A percentile compares a stretch with the other conserved stretches of the same genome.
Conservation (phyloP, 1,140 invertebrate species). For the Stenopsyche tienmushanensis region DNA sequence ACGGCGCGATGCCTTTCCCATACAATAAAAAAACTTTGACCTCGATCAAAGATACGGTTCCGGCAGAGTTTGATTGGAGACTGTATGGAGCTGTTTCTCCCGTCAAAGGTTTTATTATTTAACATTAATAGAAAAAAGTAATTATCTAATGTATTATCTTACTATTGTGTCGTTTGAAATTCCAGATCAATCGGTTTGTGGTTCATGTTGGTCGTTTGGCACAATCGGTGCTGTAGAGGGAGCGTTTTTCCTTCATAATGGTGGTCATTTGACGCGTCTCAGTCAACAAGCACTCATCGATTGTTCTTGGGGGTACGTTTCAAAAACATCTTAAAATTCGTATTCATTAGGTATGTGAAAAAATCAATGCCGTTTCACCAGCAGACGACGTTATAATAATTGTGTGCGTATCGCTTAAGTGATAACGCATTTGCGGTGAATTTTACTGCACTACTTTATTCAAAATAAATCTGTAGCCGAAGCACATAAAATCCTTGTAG, state of each 20-base stretch:
- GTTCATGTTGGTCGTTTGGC: conserved; percentile 96
- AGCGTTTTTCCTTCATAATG: conserved; percentile 82
- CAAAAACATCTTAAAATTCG: conserved; percentile 21
- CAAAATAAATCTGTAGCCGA: too few species aligned
- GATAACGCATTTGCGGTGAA: too few species aligned
- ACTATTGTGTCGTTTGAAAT: conserved; percentile 11
- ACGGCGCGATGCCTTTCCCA: conserved; percentile 77
- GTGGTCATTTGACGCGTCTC: conserved; percentile 75
- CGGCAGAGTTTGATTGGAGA: conserved; percentile 84
- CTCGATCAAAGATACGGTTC: conserved; percentile 57
- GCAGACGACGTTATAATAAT: too few species aligned
- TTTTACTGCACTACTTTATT: too few species aligned
- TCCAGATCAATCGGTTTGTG: conserved; percentile 91
- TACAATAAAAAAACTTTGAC: conserved; percentile 55
- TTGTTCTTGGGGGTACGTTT: conserved; percentile 92
- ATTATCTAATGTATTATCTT: background rate
- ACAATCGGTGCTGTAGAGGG: conserved; percentile 92
- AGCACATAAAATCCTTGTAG: too few species aligned
- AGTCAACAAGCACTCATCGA: conserved; percentile 92
- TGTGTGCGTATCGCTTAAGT: too few species aligned
- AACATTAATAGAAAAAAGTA: conserved; percentile 12
- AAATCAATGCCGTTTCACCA: too few species aligned
- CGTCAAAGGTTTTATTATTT: conserved; percentile 85
- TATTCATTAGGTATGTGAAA: background rate
- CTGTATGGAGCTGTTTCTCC: conserved; percentile 90